Evolutionary conservation across 2,797 vertebrate genomes (phyloP), one percentile per base, ranked within the genome.

Genomic region (Xiphorhynchus erythropygius): DNA sequence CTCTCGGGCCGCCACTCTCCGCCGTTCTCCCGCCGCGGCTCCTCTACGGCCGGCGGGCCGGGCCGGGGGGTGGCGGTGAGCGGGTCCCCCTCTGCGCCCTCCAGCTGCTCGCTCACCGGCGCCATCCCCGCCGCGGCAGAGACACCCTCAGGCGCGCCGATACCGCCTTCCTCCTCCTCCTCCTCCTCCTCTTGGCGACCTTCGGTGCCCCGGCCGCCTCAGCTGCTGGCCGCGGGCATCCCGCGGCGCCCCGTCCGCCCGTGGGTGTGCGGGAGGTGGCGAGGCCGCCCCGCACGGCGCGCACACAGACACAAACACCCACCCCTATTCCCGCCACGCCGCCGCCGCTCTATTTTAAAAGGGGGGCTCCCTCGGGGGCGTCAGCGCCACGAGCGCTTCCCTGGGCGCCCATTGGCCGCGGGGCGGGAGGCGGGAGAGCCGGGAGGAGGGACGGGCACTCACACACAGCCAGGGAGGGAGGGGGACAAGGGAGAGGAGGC

Each of bases 261-360:
- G 39, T 39, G 39, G 39, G 12, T 39, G 30, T 3, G 33, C 12
- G 5, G 3, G 13, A 47, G 27, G 12, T 3, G 15, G 10, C 18
- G 14, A 70, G 5, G 8, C 59, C 59, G 13, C 27, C 23, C 1
- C 42, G 2, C 59, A 9, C 28, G 22, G 30, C 59, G 30, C 59
- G 22, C 39, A 5, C 46, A 23, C 46, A 41, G 37, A 30, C 59
- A 22, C 39, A 37, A 11, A 6, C 46, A 24, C 46, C 11, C 39
- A 6, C 46, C 32, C 3, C 42, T 6, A 27, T 19, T 35, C 57
- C 65, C 81, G 81, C 95, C 56, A 27, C 64, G 11, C 89, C 35
- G 55, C 69, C 49, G 84, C 95, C 44, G 84, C 95, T 71, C 32
- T 79, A 76, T 96, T 97, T 95, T 97, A 95, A 97, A 92, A 75